Evolutionary conservation across 1,140 invertebrate species (phyloP).

Genomic region (Stegodyphus dumicola): DNA sequence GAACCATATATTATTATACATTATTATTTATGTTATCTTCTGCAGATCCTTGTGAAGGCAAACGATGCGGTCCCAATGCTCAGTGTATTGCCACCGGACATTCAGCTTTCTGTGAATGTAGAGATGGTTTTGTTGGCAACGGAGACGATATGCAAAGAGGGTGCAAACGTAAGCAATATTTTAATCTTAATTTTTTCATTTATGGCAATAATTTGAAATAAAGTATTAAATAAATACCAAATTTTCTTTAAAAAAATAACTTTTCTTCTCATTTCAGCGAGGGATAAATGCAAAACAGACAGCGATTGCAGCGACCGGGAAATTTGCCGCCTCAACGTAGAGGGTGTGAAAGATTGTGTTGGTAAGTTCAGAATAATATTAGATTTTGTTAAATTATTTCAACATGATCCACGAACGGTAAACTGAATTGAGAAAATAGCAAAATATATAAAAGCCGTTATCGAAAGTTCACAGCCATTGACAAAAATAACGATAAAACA

Average conservation of each 20-base stretch:
- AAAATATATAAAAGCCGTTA: too few relatives aligned
- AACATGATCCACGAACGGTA: too few relatives aligned
- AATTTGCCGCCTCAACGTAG: slow-evolving; percentile 68
- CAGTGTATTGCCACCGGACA: slow-evolving; percentile 72
- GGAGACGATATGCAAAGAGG: slow-evolving; percentile 78
- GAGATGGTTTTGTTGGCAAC: slow-evolving; percentile 73
- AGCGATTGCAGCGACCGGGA: slow-evolving; percentile 81
- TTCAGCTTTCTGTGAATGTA: slow-evolving; percentile 72
- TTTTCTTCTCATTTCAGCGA: slow-evolving; percentile 42
- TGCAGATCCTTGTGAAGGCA: slow-evolving; percentile 58
- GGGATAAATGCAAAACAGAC: slow-evolving; percentile 79
- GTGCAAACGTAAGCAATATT: slow-evolving; percentile 55
- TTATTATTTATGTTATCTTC: too few relatives aligned
- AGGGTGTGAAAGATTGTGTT: slow-evolving; percentile 65
- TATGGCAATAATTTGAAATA: too few relatives aligned
- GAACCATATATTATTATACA: too few relatives aligned
- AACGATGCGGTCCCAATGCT: slow-evolving; percentile 78
- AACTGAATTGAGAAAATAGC: too few relatives aligned
- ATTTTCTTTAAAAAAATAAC: slow-evolving; percentile 33
- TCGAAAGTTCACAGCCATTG: too few relatives aligned
- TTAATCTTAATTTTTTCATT: neutral
- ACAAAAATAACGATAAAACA: too few relatives aligned
- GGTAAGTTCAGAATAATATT: slow-evolving; percentile 54
- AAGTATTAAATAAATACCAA: too few relatives aligned
- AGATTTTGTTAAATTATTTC: neutral